Evolutionary conservation across 2,113 vertebrate species (phyloP).

Genomic region (Eptesicus fuscus): DNA sequence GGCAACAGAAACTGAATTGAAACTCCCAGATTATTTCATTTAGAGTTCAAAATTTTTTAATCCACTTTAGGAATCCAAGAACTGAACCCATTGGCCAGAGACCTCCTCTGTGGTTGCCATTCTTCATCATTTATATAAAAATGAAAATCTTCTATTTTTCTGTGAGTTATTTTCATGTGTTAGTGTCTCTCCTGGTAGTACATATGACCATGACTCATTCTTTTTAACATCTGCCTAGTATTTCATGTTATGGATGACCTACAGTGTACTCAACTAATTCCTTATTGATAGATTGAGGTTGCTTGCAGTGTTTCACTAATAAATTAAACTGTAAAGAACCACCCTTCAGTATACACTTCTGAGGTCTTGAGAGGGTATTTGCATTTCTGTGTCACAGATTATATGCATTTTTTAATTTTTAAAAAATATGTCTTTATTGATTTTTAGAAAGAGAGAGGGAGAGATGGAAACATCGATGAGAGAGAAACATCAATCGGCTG

Average conservation of each 20-base stretch:
- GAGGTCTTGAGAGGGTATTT: not conserved
- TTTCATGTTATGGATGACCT: not conserved
- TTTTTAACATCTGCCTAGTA: not conserved
- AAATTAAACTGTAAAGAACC: not conserved
- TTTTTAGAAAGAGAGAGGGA: too few species aligned
- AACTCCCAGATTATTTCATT: not conserved
- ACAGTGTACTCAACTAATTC: not conserved
- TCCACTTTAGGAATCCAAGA: not conserved
- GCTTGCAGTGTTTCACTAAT: not conserved
- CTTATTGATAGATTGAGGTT: not conserved
- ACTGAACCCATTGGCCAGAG: not conserved
- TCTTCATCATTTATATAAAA: conserved; percentile 15
- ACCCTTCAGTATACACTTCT: not conserved
- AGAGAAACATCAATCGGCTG: too few species aligned
- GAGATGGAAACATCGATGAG: too few species aligned
- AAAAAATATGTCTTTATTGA: too few species aligned
- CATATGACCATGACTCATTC: not conserved
- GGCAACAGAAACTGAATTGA: conserved; percentile 12
- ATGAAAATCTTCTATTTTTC: not conserved
- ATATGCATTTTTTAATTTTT: conserved; percentile 54
- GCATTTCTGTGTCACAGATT: conserved; percentile 65
- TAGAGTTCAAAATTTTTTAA: not conserved
- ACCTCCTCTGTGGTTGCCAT: not conserved
- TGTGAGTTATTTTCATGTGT: not conserved
- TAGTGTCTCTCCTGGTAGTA: not conserved